Evolutionary conservation across 1,140 invertebrate species (phyloP).

Genomic region (Dryas iulia): DNA sequence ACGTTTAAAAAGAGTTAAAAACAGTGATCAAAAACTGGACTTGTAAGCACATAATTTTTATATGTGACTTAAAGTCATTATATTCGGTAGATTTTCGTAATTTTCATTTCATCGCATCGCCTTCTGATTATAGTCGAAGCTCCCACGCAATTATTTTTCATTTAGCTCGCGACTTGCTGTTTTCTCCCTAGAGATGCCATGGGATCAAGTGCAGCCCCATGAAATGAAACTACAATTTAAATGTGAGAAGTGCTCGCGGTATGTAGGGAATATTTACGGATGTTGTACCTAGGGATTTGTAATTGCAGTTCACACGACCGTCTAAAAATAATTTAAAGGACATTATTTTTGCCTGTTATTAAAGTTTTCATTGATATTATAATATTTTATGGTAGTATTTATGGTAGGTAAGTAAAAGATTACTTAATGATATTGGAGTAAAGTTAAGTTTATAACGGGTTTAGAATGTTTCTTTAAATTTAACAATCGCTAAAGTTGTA

Average conservation of each 20-base stretch:
- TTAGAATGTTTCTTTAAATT: no score
- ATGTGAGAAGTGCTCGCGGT: slow-evolving; percentile 61
- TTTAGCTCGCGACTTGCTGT: slow-evolving; percentile 63
- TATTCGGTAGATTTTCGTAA: background rate
- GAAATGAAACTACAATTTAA: slow-evolving; percentile 63
- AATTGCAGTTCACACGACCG: slow-evolving; percentile 45
- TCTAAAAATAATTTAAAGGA: background rate
- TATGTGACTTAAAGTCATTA: background rate
- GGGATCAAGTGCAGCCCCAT: slow-evolving; percentile 62
- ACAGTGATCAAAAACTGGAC: no score
- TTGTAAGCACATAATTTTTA: background rate
- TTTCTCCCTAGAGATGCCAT: slow-evolving; percentile 57
- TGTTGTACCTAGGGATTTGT: slow-evolving; percentile 50
- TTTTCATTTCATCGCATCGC: background rate
- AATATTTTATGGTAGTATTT: background rate
- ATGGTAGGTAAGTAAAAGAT: no score
- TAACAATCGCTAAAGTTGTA: no score
- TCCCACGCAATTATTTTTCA: slow-evolving; percentile 74
- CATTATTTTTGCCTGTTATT: background rate
- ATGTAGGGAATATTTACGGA: slow-evolving; percentile 39
- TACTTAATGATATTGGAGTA: no score
- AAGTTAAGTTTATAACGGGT: no score
- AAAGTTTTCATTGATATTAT: background rate
- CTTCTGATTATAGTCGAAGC: slow-evolving; percentile 2
- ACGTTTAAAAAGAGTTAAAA: no score